Evolutionary conservation across 2,888 invertebrate genomes (phyloP).

Genomic region (Calephelis perditalis): DNA sequence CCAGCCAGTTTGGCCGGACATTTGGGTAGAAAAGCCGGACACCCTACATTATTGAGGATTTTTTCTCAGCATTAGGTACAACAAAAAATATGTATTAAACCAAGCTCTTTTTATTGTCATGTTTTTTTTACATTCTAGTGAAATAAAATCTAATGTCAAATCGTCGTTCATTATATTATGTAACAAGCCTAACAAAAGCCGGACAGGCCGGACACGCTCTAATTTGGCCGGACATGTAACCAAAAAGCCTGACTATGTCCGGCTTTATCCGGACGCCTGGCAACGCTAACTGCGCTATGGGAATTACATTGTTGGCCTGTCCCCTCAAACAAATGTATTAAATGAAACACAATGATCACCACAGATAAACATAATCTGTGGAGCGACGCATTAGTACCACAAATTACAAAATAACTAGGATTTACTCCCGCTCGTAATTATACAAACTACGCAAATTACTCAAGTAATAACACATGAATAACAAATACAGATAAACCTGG

Average conservation of each 20-base stretch:
- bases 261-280: no score
- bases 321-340: conserved; percentile 51
- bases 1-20: no score
- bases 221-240: no score
- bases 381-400: conserved; percentile 48
- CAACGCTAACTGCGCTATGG: conserved; percentile 26
- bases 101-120: not conserved
- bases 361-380: conserved; percentile 52
- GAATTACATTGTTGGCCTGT: conserved; percentile 35
- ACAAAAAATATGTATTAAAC: no score
- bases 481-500: conserved; percentile 28
- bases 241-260: no score
- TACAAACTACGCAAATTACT: conserved; percentile 58
- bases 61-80: no score
- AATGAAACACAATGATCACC: conserved; percentile 66
- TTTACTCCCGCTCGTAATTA: conserved; percentile 72
- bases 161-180: not conserved
- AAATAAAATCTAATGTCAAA: no score
- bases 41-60: no score
- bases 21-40: no score
- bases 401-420: conserved; percentile 66
- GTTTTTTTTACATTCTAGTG: no score
- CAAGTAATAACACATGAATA: conserved; percentile 55
- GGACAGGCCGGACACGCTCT: no score
- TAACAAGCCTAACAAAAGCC: no score